Evolutionary conservation across 2,113 vertebrate species (phyloP), one percentile per base, ranked within the genome.

Genomic region (Hemichromis elongatus): DNA sequence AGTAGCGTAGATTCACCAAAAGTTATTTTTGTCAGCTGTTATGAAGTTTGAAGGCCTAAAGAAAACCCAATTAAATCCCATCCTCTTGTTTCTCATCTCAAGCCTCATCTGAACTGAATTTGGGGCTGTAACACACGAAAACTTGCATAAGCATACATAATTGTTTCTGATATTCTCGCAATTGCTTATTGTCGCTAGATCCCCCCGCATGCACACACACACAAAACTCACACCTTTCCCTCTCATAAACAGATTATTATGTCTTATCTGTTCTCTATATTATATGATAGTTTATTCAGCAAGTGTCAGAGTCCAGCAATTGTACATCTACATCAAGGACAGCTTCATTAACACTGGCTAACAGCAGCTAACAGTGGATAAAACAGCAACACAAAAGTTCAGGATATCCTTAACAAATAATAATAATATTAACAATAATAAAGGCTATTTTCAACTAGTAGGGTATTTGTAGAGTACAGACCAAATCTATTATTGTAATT

Each of bases 361-460:
- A 35, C 33, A 35, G 5, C 33, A 35, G 7, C 35, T 35, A 35
- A 59, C 33, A n/a, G 30, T 0, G 0, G 19, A 35, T 37, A 63
- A 63, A 37, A 1, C 0, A 37, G 59, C 4, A n/a, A n/a, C n/a
- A n/a, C n/a, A n/a, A n/a, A n/a, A n/a, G n/a, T n/a, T n/a, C n/a
- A 63, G 59, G 0, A 63, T 63, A 63, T 63, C 0, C 0, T 1
- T n/a, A 63, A 63, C 0, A 61, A 61, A 18, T 70, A 70, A 3
- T 45, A 26, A 68, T 0, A 68, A 24, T 42, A 6, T 40, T 42
- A 45, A 45, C 13, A 70, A 18, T 16, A 45, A 45, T 26, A 9
- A 70, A n/a, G n/a, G n/a, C n/a, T n/a, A 0, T 42, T 68, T 68
- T 42, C 0, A 68, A 16, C 63, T 68, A 40, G 0, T 16, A 68